Base-by-base conservation (phyloP, 2,888 invertebrate genomes). In the Scaptodrosophila latifasciaeformis region DNA sequence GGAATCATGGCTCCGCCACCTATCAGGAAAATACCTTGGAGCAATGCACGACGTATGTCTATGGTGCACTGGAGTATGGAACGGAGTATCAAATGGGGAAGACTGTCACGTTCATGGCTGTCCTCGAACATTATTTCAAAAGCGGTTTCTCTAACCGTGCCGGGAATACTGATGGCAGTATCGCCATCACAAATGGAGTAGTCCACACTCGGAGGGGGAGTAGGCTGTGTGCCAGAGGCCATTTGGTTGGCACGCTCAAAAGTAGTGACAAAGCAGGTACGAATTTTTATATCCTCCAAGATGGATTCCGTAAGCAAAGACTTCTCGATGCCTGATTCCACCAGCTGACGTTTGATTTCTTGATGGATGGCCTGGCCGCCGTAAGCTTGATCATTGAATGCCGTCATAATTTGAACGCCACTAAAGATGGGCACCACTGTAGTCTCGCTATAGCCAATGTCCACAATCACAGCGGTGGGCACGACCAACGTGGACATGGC, bases 191-290 rank as follows among this genome's bases (percentile, higher is more conserved):
- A 88, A 47, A 94, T 86, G 1, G 90, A 90, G 87, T 95, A 93
- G 48, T 90, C 88, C 0, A 93, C 90, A 61, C 89, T 88, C 0
- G 91, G 91, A 12, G 89, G 86, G 12, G 85, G 80, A 34, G 83
- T 75, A 51, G 89, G 87, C 24, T 89, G 85, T 56, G 88, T 81
- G 1, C 87, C 83, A 0, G 31, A 44, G 4, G 52, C 50, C 0
- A 57, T 67, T 42, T 83, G 82, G 70, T 90, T 87, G 72, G 88
- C 91, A 66, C 96, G 89, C 47, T 90, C 89, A 29, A 91, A 88
- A 27, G 89, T 91, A 1, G 94, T 94, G 12, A 96, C 95, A 88
- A 97, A 96, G 84, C 97, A 97, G 15, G 94, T 92, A 65, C 95
- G 90, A 13, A 95, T 93, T 88, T 91, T 91, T 44, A 95, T 92